phyloP scores from a whole-genome alignment of 1,140 invertebrate species.

The Drosophila aff. region DNA sequence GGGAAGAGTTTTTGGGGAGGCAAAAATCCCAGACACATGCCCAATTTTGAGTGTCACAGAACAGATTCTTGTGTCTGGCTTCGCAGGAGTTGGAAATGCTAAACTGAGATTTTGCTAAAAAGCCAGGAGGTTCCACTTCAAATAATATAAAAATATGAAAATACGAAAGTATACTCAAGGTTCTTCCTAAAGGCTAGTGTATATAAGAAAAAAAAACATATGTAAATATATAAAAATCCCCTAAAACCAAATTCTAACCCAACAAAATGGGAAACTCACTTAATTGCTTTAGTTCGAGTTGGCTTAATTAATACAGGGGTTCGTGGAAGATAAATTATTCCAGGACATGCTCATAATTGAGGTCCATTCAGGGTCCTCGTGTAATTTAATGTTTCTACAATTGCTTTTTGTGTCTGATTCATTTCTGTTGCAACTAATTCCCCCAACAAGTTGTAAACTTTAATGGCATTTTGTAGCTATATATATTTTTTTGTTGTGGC shows the following conservation, averaged over 20 bases:
- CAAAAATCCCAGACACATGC: slow-evolving; percentile 25
- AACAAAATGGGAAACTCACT: background rate
- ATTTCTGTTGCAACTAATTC: slow-evolving; percentile 36
- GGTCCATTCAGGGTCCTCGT: slow-evolving; percentile 23
- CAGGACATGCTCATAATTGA: slow-evolving; percentile 22
- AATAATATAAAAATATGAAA: background rate
- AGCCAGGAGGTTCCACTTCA: background rate
- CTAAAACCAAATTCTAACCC: background rate
- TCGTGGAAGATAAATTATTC: slow-evolving; percentile 24
- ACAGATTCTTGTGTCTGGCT: slow-evolving; percentile 19
- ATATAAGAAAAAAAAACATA: background rate
- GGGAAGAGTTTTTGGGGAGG: background rate
- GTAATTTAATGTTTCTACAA: slow-evolving; percentile 39
- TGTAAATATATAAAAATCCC: background rate
- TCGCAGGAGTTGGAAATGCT: background rate
- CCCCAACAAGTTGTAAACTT: slow-evolving; percentile 54
- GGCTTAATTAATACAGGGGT: slow-evolving; percentile 30
- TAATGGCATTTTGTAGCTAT: slow-evolving; percentile 47
- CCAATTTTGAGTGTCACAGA: slow-evolving; percentile 36
- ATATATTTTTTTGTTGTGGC: slow-evolving; percentile 13
- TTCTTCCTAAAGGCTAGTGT: background rate
- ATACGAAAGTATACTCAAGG: background rate
- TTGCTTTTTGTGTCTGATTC: slow-evolving; percentile 31
- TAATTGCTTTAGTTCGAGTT: slow-evolving; percentile 1
- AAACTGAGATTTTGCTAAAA: slow-evolving; percentile 1